Evolutionary conservation across 2,888 invertebrate species (phyloP), one percentile per base, ranked within the genome.

Genomic region (Smittia sp.): DNA sequence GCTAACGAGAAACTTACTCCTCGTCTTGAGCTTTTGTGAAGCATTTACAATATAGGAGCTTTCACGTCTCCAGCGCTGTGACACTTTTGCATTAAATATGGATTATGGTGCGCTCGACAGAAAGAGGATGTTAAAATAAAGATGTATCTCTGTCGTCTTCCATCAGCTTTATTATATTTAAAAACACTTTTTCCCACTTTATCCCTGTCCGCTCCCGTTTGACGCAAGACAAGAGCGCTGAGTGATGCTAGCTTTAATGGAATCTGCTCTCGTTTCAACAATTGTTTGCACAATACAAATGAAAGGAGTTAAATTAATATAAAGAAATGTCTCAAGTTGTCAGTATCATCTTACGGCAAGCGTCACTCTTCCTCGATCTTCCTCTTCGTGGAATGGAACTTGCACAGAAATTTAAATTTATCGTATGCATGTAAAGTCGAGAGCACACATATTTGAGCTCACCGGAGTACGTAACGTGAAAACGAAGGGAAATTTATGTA

Each of bases 401-500:
- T 46, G 11, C n/a, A 46, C 6, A 11, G n/a, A n/a, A 46, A 46
- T 46, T 46, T 15, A 46, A 46, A 46, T 46, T 46, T 46, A 46
- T 46, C 46, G 15, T n/a, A 46, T 46, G 11, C 46, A 46, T 46
- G 46, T 46, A 46, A n/a, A 15, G 46, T 46, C 2, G 15, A 46
- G 46, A 46, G n/a, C 32, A 32, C 32, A 32, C 32, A 32, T 9
- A 32, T 32, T 32, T 9, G 9, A 32, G 32, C 32, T 32, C 9
- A 32, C 3, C 9, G 32, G 32, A 32, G 9, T 32, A n/a, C n/a
- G n/a, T n/a, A 32, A 32, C 9, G 32, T 32, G 32, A 32, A 32
- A 32, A 32, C 32, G 32, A 32, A 32, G 32, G 52, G 13, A 52
- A 52, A 66, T 39, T 66, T 66, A 66, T 66, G 39, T 38, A 66